Conservation (phyloP, 1,140 invertebrate species). For the Drosophila mojavensis region DNA sequence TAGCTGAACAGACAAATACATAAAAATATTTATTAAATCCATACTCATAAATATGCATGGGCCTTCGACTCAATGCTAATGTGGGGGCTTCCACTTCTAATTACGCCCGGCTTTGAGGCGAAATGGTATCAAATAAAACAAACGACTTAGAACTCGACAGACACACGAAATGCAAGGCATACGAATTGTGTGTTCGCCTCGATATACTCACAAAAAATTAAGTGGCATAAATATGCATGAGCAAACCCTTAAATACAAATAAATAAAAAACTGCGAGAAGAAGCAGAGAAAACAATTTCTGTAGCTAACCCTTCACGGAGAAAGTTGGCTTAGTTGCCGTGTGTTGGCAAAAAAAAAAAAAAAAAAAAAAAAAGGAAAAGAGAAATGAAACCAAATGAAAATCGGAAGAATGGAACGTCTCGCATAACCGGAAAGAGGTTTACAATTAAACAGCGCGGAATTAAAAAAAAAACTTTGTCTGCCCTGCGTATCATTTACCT, state of each 20-base stretch:
- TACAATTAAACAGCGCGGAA: conserved; percentile 55
- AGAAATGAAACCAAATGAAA: conserved; percentile 38
- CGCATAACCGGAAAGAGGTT: conserved; percentile 52
- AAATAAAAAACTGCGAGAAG: conserved; percentile 3
- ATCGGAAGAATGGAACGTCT: conserved; percentile 37
- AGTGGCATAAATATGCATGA: conserved; percentile 80
- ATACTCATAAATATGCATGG: conserved; percentile 81
- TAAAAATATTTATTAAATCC: conserved; percentile 72
- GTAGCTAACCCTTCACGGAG: conserved; percentile 43
- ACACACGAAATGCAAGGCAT: conserved; percentile 43
- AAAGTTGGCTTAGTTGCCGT: conserved; percentile 66
- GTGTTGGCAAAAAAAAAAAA: conserved; percentile 11
- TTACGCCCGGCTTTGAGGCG: conserved; percentile 39
- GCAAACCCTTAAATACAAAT: conserved; percentile 37
- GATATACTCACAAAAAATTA: conserved; percentile 56
- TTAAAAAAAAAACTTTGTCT: conserved; percentile 30
- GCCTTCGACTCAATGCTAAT: conserved; percentile 19
- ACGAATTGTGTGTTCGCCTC: conserved; percentile 31
- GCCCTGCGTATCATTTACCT: conserved; percentile 42
- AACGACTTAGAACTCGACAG: conserved; percentile 9
- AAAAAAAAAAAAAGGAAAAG: neutral
- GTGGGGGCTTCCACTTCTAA: conserved; percentile 45
- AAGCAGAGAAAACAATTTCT: conserved; percentile 24
- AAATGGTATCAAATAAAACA: conserved; percentile 43
- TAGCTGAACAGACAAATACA: conserved; percentile 32